phyloP scores from a whole-genome alignment of 2,888 invertebrate genomes.

The Cabera pusaria region DNA sequence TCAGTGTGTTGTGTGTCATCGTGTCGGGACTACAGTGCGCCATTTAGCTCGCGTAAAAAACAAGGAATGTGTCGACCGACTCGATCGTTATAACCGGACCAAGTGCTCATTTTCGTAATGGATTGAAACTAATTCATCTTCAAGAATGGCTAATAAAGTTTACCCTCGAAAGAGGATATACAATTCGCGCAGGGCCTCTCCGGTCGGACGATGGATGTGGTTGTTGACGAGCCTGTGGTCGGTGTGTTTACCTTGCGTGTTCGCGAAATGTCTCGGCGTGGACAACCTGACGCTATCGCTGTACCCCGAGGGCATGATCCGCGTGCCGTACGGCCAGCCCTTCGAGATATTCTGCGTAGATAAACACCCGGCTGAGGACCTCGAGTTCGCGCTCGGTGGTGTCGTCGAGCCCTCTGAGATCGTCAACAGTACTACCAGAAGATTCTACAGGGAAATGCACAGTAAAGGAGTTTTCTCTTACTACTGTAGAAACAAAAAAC shows the following conservation, averaged over 20 bases:
- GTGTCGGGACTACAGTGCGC: constrained; percentile 68
- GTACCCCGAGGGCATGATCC: constrained; percentile 82
- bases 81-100: constrained; percentile 46
- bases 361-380: constrained; percentile 64
- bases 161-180: constrained; percentile 57
- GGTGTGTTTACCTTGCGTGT: constrained; percentile 61
- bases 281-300: constrained; percentile 58
- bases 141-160: constrained; percentile 59
- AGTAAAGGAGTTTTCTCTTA: constrained; percentile 78
- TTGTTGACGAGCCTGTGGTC: constrained; percentile 61
- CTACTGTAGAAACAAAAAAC: constrained; percentile 74
- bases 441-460: constrained; percentile 80
- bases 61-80: constrained; percentile 62
- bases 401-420: constrained; percentile 59
- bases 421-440: constrained; percentile 85
- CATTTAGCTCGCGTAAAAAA: constrained; percentile 66
- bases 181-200: constrained; percentile 53
- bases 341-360: constrained; percentile 86
- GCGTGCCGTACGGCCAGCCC: constrained; percentile 83
- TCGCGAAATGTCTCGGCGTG: constrained; percentile 57
- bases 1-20: constrained; percentile 74
- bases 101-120: constrained; percentile 61
- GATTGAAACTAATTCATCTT: constrained; percentile 52
- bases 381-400: constrained; percentile 62
- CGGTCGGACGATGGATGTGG: constrained; percentile 64